Conservation (phyloP, 2,888 invertebrate species). For the Morpho achilles region DNA sequence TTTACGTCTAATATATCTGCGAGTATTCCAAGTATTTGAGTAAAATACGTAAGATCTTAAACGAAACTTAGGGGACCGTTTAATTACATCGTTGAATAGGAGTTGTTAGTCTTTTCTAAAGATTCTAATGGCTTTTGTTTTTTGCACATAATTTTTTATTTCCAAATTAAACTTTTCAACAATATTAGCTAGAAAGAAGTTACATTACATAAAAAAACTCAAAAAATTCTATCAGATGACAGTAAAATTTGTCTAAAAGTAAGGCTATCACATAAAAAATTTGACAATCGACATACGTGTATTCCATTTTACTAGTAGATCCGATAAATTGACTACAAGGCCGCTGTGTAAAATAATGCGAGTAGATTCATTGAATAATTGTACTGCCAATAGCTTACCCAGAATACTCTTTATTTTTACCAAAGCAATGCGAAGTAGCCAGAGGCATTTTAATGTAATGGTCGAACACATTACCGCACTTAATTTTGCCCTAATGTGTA, state of each 20-base stretch:
- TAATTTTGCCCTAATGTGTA: conserved; percentile 76
- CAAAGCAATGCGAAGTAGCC: conserved; percentile 57
- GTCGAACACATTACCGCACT: conserved; percentile 74
- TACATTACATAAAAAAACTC: too few relatives aligned
- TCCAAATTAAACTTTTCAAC: too few relatives aligned
- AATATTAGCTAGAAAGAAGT: too few relatives aligned
- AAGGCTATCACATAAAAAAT: conserved; percentile 23
- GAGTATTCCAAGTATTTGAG: too few relatives aligned
- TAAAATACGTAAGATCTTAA: too few relatives aligned
- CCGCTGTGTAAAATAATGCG: conserved; percentile 43
- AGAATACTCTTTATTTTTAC: conserved; percentile 51
- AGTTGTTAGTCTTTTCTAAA: too few relatives aligned
- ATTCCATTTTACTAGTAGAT: conserved; percentile 31
- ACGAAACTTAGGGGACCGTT: too few relatives aligned
- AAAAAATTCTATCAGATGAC: conserved; percentile 8
- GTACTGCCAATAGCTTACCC: conserved; percentile 55
- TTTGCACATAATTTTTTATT: too few relatives aligned
- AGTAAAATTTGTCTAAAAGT: neutral
- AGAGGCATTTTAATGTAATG: conserved; percentile 75
- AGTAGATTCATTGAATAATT: conserved; percentile 62
- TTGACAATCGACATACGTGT: conserved; percentile 30
- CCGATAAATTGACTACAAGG: conserved; percentile 45
- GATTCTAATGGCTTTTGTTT: too few relatives aligned
- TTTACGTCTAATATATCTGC: too few relatives aligned
- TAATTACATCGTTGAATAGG: too few relatives aligned